Conservation (phyloP, 37 sponge, comb jelly and placozoan species). For the Bolinopsis microptera region DNA sequence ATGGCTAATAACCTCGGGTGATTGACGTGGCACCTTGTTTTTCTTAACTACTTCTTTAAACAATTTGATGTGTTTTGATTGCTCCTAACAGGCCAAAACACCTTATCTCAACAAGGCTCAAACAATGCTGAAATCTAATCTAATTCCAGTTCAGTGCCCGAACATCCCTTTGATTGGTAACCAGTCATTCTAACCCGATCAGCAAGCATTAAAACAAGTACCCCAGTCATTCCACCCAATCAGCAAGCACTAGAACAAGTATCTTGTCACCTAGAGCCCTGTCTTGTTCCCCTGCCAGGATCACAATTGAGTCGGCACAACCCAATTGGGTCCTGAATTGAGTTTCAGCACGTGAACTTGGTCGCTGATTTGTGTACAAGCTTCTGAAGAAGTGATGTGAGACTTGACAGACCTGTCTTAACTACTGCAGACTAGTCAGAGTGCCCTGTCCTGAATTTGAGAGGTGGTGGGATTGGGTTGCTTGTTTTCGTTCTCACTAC, state of each 20-base stretch:
- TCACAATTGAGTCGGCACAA: too few species aligned
- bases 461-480: not conserved
- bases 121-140: not conserved
- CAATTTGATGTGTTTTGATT: not conserved
- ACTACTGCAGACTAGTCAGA: not conserved
- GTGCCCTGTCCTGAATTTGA: not conserved
- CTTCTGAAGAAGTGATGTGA: not conserved
- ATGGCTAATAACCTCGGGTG: too few species aligned
- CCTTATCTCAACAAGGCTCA: not conserved
- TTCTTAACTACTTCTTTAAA: too few species aligned
- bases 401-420: not conserved
- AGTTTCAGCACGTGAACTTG: not conserved
- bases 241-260: too few species aligned
- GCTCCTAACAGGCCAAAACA: not conserved
- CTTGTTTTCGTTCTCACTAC: not conserved
- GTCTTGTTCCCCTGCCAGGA: not conserved
- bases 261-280: not conserved
- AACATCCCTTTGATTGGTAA: not conserved
- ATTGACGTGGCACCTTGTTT: not conserved
- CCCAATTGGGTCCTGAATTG: not conserved
- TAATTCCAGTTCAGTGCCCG: not conserved
- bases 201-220: not conserved
- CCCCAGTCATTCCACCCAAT: not conserved
- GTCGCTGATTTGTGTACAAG: not conserved
- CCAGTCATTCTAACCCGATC: not conserved